Evolutionary conservation across 1,140 invertebrate species (phyloP).

Genomic region (Bicyclus anynana): DNA sequence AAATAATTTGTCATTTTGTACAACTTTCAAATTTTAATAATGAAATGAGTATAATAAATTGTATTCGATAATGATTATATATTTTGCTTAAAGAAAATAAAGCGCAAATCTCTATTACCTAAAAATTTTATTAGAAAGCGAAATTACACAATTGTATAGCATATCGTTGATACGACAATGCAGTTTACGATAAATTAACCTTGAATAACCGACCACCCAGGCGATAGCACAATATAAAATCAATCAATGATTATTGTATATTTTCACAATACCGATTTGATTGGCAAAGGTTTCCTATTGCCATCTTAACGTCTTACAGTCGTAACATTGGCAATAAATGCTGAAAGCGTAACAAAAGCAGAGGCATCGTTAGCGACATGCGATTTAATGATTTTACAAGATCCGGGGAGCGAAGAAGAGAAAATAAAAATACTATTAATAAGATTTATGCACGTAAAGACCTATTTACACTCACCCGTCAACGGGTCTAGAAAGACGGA

Average conservation of each 20-base stretch:
- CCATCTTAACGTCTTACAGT: constrained; percentile 38
- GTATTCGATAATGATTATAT: too few species aligned
- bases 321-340: constrained; percentile 17
- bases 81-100: too few species aligned
- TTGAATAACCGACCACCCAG: constrained; percentile 52
- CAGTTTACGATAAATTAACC: not conserved
- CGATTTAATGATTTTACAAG: constrained; percentile 60
- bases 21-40: too few species aligned
- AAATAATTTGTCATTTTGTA: too few species aligned
- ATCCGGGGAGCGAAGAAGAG: constrained; percentile 51
- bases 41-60: too few species aligned
- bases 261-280: constrained; percentile 53
- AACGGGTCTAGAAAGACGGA: not conserved
- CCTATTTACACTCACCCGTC: not conserved
- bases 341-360: constrained; percentile 37
- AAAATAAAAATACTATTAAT: constrained; percentile 72
- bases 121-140: too few species aligned
- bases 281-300: constrained; percentile 44
- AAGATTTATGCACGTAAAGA: constrained; percentile 71
- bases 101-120: too few species aligned
- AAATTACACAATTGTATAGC: too few species aligned
- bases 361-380: constrained; percentile 32
- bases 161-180: too few species aligned
- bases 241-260: constrained; percentile 11
- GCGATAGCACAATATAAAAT: constrained; percentile 15